phyloP scores from a whole-genome alignment of 2,797 vertebrate species.

The Notamacropus eugenii region DNA sequence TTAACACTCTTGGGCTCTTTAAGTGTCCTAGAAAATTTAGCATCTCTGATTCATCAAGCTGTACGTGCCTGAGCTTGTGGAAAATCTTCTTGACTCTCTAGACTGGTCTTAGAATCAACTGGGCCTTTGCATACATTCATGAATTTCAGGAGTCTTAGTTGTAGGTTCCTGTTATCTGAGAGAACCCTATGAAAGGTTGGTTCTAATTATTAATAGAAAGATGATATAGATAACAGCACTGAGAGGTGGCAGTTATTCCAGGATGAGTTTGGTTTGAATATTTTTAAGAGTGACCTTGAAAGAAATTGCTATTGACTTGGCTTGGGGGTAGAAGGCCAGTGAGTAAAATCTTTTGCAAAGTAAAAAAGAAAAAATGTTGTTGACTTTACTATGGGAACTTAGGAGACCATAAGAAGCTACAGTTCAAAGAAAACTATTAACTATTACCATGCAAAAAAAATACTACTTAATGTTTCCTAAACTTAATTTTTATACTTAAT shows the following conservation, averaged over 20 bases:
- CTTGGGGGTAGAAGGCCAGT: neutral
- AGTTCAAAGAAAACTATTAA: neutral
- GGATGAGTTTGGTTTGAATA: neutral
- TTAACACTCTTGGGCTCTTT: neutral
- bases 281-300: neutral
- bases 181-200: neutral
- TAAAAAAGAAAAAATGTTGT: neutral
- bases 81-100: neutral
- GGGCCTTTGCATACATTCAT: neutral
- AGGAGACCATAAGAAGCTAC: neutral
- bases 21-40: neutral
- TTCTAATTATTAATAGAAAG: neutral
- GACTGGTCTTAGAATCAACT: neutral
- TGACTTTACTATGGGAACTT: neutral
- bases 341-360: neutral
- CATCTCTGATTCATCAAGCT: neutral
- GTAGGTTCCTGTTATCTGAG: neutral
- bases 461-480: neutral
- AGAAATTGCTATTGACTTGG: neutral
- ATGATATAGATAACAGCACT: neutral
- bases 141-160: neutral
- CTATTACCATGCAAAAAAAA: neutral
- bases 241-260: neutral
- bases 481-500: neutral
- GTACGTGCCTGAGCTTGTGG: neutral